Conservation (phyloP, 2,797 vertebrate genomes). For the Masticophis lateralis region DNA sequence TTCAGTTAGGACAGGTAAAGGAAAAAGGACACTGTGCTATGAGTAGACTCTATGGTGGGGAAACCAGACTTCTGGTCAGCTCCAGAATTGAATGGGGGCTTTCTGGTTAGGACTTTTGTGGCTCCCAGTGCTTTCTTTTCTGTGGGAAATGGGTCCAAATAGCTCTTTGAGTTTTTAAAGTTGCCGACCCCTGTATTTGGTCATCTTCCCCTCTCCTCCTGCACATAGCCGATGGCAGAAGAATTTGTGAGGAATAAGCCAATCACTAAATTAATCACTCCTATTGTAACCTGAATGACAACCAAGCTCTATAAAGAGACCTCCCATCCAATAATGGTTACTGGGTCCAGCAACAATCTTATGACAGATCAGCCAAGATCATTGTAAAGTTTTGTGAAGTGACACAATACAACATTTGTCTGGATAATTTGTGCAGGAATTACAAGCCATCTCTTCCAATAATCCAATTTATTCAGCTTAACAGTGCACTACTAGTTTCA, state of each 20-base stretch:
- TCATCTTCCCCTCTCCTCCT: background rate
- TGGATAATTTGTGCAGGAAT: background rate
- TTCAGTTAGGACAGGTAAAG: too few relatives aligned
- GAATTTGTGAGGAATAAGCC: background rate
- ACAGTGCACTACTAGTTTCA: background rate
- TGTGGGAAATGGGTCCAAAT: too few relatives aligned
- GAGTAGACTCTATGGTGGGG: too few relatives aligned
- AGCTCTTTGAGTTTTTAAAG: too few relatives aligned
- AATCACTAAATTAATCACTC: background rate
- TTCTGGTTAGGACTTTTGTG: too few relatives aligned
- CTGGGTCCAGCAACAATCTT: background rate
- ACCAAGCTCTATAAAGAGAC: background rate
- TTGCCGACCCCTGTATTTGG: background rate
- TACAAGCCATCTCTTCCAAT: background rate
- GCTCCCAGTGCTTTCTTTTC: too few relatives aligned
- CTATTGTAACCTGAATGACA: background rate
- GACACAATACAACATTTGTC: background rate
- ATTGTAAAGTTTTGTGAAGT: background rate
- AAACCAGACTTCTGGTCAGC: too few relatives aligned
- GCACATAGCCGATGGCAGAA: background rate
- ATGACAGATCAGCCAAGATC: background rate
- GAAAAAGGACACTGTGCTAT: too few relatives aligned
- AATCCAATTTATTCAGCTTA: background rate
- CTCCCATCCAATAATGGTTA: background rate
- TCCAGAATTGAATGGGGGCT: too few relatives aligned